Evolutionary conservation across 2,797 vertebrate genomes (phyloP).

Genomic region (Caiman crocodilus): DNA sequence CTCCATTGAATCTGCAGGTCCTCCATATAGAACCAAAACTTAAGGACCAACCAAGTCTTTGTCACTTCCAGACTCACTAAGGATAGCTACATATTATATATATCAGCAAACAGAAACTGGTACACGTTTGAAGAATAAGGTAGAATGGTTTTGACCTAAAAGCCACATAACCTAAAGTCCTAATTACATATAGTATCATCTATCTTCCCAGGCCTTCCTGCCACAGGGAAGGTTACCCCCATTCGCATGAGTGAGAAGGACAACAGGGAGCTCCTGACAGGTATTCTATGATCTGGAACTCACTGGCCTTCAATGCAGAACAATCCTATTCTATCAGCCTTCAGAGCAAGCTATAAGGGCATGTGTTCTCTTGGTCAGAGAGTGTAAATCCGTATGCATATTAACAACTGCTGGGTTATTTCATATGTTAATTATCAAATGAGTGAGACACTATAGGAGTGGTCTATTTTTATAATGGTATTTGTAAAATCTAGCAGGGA

Average conservation of each 20-base stretch:
- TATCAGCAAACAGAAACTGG: neutral
- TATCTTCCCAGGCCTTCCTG: neutral
- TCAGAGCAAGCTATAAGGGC: rapidly evolving
- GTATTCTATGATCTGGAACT: neutral
- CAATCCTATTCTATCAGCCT: neutral
- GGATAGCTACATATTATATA: neutral
- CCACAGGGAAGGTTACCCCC: neutral
- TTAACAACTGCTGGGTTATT: neutral
- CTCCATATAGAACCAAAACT: neutral
- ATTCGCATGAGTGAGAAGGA: neutral
- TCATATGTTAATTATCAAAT: neutral
- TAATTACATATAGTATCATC: neutral
- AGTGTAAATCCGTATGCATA: neutral
- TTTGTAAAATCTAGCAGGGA: neutral
- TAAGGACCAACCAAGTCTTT: neutral
- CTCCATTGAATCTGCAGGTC: neutral
- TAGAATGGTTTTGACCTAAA: neutral
- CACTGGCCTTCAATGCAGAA: neutral
- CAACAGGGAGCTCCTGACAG: neutral
- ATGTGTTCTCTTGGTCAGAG: neutral
- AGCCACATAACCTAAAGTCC: neutral
- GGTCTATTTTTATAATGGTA: neutral
- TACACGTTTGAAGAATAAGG: neutral
- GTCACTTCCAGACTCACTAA: neutral
- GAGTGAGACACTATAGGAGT: neutral